Evolutionary conservation across 2,888 invertebrate genomes (phyloP), one percentile per base, ranked within the genome.

Genomic region (Synanthedon andrenaeformis): DNA sequence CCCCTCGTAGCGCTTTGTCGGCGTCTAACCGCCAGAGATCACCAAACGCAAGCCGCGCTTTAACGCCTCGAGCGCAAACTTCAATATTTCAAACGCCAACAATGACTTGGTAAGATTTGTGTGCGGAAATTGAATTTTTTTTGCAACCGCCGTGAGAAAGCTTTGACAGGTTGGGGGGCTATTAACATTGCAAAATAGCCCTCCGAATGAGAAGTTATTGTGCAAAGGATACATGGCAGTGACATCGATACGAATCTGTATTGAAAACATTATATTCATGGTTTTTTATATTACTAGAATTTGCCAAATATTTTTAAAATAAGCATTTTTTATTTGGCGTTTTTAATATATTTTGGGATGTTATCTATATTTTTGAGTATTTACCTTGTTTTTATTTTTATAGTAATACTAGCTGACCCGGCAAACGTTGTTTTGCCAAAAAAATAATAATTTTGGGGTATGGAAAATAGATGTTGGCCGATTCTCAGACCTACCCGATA

Each of bases 41-140:
- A 60, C 64, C 69, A 76, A 77, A 74, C 57, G 67, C 58, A 53
- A 54, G 57, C 76, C 76, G 76, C 72, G 72, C 66, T 74, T 76
- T 76, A 68, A 67, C 62, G 69, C 65, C 60, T 69, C 64, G 61
- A 67, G 68, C 69, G 69, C 72, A 70, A 73, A 70, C 70, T 72
- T 61, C 74, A 78, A 83, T 85, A 85, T 79, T 79, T 85, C 79
- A 82, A 78, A 75, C 67, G 64, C 67, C 79, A 77, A 86, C 87
- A 87, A 87, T 86, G 85, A 85, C 82, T 64, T 61, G 60, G 78
- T 70, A 74, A 80, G 79, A 85, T 84, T 86, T 85, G 85, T 86
- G 82, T 86, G 85, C 87, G 86, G 87, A 87, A 85, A 86, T 86
- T 82, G 85, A 80, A 45, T 84, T 85, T 86, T 86, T 86, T 82